phyloP scores from a whole-genome alignment of 2,888 invertebrate species.

The Mythimna albipuncta region DNA sequence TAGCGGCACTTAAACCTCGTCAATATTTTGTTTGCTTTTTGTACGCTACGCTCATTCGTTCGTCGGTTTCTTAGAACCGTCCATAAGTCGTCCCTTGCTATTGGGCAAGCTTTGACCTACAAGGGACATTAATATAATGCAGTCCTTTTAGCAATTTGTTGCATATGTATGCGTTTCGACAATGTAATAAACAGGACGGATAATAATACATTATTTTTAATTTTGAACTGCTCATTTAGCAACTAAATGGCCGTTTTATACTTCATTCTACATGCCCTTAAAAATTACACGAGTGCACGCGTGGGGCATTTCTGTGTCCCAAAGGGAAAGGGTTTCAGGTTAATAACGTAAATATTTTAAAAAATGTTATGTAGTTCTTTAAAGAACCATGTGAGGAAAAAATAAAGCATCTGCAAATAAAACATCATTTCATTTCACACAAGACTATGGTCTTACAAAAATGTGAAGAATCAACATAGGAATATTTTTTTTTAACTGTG shows the following conservation, averaged over 20 bases:
- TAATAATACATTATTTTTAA: constrained; percentile 11
- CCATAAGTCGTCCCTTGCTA: constrained; percentile 35
- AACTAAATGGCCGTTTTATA: constrained; percentile 6
- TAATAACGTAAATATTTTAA: too few species aligned
- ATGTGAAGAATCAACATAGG: too few species aligned
- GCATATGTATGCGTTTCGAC: constrained; percentile 2
- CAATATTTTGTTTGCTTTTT: constrained; percentile 73
- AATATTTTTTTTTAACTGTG: too few species aligned
- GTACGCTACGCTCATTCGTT: constrained; percentile 54
- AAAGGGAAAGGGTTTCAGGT: too few species aligned
- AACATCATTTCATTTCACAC: too few species aligned
- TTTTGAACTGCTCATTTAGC: constrained; percentile 8
- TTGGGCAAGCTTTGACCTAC: constrained; percentile 50
- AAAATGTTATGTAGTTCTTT: too few species aligned
- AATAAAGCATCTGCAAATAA: too few species aligned
- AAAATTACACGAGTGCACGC: too few species aligned
- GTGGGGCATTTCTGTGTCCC: too few species aligned
- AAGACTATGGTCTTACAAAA: too few species aligned
- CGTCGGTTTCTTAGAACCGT: constrained; percentile 66
- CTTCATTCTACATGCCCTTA: too few species aligned
- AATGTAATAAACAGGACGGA: constrained; percentile 5
- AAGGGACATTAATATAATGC: constrained; percentile 44
- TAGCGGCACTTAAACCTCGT: constrained; percentile 72
- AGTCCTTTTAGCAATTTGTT: constrained; percentile 23
- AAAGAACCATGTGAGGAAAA: too few species aligned